Percentiles rank a stretch among this genome's conserved stretches.
Evolutionary conservation across 2,888 invertebrate species (phyloP).

Genomic region (Gryllus longicercus): DNA sequence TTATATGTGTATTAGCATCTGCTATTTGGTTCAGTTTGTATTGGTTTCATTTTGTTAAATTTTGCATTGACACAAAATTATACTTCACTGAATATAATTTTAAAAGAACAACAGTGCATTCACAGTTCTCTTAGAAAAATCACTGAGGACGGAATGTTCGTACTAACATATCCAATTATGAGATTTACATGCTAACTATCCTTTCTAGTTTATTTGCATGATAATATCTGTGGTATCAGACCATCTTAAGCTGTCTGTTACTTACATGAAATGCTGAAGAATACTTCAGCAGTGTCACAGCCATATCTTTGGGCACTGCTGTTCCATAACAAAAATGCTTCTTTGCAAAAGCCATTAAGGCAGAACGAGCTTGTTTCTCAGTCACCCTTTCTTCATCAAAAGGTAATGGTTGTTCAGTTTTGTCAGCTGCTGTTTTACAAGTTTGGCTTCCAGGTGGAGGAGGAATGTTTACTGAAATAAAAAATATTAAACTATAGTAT

Average conservation of each 20-base stretch:
- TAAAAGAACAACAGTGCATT: no score
- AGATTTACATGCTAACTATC: no score
- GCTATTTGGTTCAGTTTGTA: no score
- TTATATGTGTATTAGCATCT: no score
- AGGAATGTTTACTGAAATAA: conserved; percentile 39
- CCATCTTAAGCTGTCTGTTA: neutral
- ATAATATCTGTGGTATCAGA: no score
- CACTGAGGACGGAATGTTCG: no score
- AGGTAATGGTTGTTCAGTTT: conserved; percentile 30
- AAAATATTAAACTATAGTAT: neutral
- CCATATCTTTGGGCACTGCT: conserved; percentile 49
- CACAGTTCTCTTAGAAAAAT: no score
- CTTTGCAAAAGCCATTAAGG: conserved; percentile 48
- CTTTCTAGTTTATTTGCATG: no score
- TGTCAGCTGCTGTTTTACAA: conserved; percentile 24
- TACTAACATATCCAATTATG: no score
- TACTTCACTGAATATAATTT: no score
- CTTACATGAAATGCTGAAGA: conserved; percentile 53
- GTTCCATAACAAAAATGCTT: conserved; percentile 53
- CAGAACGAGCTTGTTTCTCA: conserved; percentile 49
- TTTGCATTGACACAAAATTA: no score
- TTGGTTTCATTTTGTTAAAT: no score
- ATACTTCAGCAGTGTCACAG: conserved; percentile 49
- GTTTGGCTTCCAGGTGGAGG: conserved; percentile 39
- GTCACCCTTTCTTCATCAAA: conserved; percentile 41